Percentiles rank a stretch among this genome's conserved stretches.
Conservation (phyloP, 2,113 vertebrate species). For the Myxocyprinus asiaticus region DNA sequence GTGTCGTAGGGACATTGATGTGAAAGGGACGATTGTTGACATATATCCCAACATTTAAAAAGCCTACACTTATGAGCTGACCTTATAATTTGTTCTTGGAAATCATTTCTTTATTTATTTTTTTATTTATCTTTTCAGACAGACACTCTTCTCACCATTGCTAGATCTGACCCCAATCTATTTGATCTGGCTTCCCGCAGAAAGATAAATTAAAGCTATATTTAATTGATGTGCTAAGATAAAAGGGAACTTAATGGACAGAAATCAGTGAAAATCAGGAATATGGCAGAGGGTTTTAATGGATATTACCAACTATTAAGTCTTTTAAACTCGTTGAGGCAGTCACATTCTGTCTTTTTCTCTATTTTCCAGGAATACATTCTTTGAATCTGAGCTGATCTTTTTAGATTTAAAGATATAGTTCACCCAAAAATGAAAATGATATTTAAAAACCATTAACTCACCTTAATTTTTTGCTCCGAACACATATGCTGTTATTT, state of each 20-base stretch:
- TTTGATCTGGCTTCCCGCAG: conserved; percentile 17
- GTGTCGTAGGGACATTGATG: background rate
- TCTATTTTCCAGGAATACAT: background rate
- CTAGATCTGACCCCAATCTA: conserved; percentile 21
- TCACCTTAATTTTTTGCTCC: too few species aligned
- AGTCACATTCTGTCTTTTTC: conserved; percentile 1
- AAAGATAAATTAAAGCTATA: background rate
- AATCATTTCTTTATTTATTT: conserved; percentile 23
- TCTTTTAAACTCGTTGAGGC: background rate
- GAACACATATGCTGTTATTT: too few species aligned
- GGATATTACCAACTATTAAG: background rate
- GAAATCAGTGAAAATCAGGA: conserved; percentile 15
- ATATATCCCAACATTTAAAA: conserved; percentile 22
- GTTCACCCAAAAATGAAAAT: too few species aligned
- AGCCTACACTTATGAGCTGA: background rate
- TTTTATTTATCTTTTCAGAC: conserved; percentile 7
- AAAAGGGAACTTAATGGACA: background rate
- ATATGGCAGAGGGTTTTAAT: conserved; percentile 13
- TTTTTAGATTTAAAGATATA: too few species aligned
- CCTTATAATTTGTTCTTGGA: background rate
- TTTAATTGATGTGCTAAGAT: conserved; percentile 19
- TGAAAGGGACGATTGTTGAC: conserved; percentile 3
- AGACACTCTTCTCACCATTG: background rate
- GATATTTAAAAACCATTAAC: too few species aligned
- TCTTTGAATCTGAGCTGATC: background rate